phyloP scores from a whole-genome alignment of 1,140 invertebrate genomes.

The Formica selysi region DNA sequence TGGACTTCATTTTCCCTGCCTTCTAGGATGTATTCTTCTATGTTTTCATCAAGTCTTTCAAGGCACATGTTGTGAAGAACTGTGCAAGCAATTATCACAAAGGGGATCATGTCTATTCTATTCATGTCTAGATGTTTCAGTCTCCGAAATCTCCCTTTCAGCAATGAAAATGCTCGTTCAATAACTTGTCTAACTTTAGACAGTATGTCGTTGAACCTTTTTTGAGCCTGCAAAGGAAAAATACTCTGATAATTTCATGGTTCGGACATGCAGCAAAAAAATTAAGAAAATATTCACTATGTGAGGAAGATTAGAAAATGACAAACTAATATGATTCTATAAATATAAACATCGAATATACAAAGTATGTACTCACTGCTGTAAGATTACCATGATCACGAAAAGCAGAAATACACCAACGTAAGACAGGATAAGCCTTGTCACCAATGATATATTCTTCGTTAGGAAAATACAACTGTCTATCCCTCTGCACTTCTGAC shows the following conservation, averaged over 20 bases:
- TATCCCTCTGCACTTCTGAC: neutral
- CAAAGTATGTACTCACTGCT: neutral
- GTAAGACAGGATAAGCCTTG: neutral
- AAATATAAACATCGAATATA: neutral
- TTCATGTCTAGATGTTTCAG: neutral
- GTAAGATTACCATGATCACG: slow-evolving; percentile 11
- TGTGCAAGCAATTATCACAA: no score
- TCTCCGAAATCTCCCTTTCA: neutral
- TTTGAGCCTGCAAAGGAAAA: neutral
- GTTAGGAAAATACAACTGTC: neutral
- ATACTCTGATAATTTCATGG: neutral
- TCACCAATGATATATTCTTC: neutral
- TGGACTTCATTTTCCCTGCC: no score
- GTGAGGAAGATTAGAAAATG: neutral
- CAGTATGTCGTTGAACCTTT: neutral
- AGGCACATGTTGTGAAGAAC: no score
- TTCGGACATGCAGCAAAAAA: no score
- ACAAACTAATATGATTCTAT: neutral
- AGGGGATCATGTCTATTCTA: neutral
- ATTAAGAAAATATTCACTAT: neutral
- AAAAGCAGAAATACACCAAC: neutral
- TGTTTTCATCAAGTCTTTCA: no score
- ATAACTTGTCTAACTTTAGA: neutral
- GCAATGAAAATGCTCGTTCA: neutral
- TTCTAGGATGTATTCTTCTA: no score